A percentile compares a stretch with the other conserved stretches of the same genome.
phyloP scores from a whole-genome alignment of 2,113 vertebrate genomes.

The Pipa parva region DNA sequence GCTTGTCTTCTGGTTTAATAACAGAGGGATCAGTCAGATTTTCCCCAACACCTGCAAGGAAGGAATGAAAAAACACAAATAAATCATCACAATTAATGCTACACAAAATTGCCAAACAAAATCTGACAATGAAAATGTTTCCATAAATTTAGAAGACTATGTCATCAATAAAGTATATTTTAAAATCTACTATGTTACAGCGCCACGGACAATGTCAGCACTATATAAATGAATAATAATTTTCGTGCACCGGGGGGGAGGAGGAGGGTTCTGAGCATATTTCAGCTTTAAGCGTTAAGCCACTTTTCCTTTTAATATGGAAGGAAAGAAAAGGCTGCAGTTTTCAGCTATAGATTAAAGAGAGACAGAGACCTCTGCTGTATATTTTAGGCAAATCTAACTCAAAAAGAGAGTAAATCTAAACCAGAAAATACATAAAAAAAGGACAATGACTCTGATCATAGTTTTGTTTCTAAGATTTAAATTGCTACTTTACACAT shows the following conservation, averaged over 20 bases:
- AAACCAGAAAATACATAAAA: no score
- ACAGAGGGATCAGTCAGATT: conserved; percentile 93
- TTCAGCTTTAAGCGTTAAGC: conserved; percentile 4
- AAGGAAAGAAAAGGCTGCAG: conserved; percentile 11
- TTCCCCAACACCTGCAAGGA: conserved; percentile 79
- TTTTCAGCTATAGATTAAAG: conserved; percentile 18
- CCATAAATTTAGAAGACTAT: not conserved
- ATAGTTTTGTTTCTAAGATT: no score
- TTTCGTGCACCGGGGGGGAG: not conserved
- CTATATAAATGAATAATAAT: not conserved
- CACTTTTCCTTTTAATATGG: conserved; percentile 23
- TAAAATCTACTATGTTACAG: not conserved
- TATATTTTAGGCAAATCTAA: conserved; percentile 26
- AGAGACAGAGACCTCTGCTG: conserved; percentile 38
- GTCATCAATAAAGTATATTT: not conserved
- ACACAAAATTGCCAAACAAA: no score
- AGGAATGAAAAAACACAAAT: conserved; percentile 39
- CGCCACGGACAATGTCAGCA: no score
- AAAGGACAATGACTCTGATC: no score
- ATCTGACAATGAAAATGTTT: not conserved
- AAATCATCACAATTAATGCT: conserved; percentile 9
- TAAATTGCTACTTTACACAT: no score
- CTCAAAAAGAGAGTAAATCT: no score
- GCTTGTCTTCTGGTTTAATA: conserved; percentile 83
- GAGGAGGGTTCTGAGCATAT: not conserved